A percentile compares a stretch with the other conserved stretches of the same genome.
Evolutionary conservation across 2,113 vertebrate species (phyloP).

Genomic region (Electrona antarctica): DNA sequence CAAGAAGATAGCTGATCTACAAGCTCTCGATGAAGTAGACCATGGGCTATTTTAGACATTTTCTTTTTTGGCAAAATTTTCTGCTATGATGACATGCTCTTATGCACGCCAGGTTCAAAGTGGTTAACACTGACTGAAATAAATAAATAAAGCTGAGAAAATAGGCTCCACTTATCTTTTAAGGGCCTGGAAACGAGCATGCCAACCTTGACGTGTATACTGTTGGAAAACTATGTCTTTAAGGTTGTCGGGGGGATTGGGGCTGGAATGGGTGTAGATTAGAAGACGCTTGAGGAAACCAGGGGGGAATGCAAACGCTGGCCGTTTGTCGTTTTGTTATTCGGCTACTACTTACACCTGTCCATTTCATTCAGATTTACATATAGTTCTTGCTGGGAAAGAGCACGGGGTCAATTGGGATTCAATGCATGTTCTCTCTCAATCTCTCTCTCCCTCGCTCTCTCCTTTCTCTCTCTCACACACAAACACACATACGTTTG

Average conservation of each 20-base stretch:
- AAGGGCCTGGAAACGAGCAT: conserved; percentile 26
- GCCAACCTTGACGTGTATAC: conserved; percentile 36
- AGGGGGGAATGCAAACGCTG: conserved; percentile 54
- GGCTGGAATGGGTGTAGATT: conserved; percentile 29
- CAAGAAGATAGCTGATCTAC: too few species aligned
- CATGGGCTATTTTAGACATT: too few species aligned
- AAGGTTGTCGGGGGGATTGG: conserved; percentile 14
- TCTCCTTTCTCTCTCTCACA: conserved; percentile 30
- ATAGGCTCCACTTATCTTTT: conserved; percentile 12
- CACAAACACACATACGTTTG: neutral
- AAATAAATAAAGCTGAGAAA: conserved; percentile 46
- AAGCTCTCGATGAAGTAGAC: too few species aligned
- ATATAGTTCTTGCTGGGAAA: conserved; percentile 46
- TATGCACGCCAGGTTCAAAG: too few species aligned
- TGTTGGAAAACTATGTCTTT: conserved; percentile 28
- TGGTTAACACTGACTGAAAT: conserved; percentile 37
- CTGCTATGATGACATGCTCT: too few species aligned
- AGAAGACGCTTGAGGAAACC: conserved; percentile 45
- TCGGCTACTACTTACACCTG: conserved; percentile 52
- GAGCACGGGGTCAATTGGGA: conserved; percentile 64
- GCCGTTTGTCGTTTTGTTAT: conserved; percentile 58
- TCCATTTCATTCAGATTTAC: conserved; percentile 64
- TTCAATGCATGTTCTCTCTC: conserved; percentile 41
- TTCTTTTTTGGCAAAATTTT: too few species aligned
- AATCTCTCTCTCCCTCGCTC: conserved; percentile 19